These are phyloP conservation scores for Muscidifurax raptorellus DNA, from an alignment of 1,140 invertebrate species.

Conservation along the genomic window DNA sequence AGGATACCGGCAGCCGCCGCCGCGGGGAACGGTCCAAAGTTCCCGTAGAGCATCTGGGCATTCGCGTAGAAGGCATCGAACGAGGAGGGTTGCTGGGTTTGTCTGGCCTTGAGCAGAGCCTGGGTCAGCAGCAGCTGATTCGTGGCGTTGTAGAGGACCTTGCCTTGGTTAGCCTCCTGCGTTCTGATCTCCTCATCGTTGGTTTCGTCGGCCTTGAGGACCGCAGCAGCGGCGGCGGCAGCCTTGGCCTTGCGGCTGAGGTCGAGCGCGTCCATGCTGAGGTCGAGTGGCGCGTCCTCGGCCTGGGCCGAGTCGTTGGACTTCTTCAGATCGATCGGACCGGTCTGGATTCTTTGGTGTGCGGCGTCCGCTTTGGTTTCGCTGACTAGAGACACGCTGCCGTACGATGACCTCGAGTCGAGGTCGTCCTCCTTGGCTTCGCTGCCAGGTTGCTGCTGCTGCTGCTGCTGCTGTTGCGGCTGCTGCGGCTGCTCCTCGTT, in stretches of 20 bases:
- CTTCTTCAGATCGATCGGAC: slow-evolving; percentile 68
- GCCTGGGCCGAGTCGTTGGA: slow-evolving; percentile 13
- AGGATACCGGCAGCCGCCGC: slow-evolving; percentile 68
- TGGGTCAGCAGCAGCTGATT: slow-evolving; percentile 77
- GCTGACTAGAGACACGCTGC: slow-evolving; percentile 71
- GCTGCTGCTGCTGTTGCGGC: slow-evolving; percentile 11
- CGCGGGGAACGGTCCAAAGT: slow-evolving; percentile 73
- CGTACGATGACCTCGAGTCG: slow-evolving; percentile 67
- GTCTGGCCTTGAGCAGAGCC: slow-evolving; percentile 78
- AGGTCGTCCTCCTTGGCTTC: slow-evolving; percentile 62
- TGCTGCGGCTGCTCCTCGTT: slow-evolving; percentile 40
- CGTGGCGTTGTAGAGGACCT: slow-evolving; percentile 74
- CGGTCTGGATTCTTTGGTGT: slow-evolving; percentile 72
- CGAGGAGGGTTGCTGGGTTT: slow-evolving; percentile 65
- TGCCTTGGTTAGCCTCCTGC: slow-evolving; percentile 54
- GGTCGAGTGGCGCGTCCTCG: slow-evolving; percentile 83
- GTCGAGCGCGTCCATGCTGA: slow-evolving; percentile 90
- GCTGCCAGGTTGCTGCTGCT: slow-evolving; percentile 50
- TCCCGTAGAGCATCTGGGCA: slow-evolving; percentile 73
- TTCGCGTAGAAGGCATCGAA: slow-evolving; percentile 76
- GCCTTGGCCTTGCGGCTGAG: slow-evolving; percentile 85
- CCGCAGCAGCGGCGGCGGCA: slow-evolving; percentile 45
- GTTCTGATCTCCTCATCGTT: neutral
- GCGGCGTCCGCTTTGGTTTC: slow-evolving; percentile 66
- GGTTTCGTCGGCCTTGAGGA: neutral